Conservation (phyloP, 2,113 vertebrate species). For the Neomonachus schauinslandi region DNA sequence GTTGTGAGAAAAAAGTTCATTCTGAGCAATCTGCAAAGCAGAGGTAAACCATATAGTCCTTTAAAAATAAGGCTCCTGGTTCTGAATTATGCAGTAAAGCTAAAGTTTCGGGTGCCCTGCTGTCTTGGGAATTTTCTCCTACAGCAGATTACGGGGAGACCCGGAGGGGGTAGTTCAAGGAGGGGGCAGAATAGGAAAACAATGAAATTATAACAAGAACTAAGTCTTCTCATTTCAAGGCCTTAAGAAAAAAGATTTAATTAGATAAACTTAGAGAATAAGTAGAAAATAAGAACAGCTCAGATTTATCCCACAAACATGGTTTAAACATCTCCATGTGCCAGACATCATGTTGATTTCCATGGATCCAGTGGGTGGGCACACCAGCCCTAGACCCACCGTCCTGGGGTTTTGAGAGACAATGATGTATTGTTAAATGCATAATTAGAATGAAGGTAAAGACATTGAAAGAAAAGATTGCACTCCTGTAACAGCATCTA, state of each 20-base stretch:
- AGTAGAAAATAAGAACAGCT: not conserved
- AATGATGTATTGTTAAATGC: not conserved
- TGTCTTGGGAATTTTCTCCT: not conserved
- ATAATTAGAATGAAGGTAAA: not conserved
- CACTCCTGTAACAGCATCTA: not conserved
- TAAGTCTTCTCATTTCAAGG: not conserved
- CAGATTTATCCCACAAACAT: not conserved
- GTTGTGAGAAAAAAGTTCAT: not conserved
- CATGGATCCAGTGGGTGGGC: not conserved
- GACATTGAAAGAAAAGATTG: not conserved
- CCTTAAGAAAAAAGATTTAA: constrained; percentile 26
- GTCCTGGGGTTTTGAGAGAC: not conserved
- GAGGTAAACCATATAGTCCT: not conserved
- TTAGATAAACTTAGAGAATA: not conserved
- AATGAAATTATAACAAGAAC: not conserved
- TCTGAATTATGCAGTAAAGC: not conserved
- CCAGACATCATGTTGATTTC: not conserved
- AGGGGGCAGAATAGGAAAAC: not conserved
- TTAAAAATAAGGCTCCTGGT: not conserved
- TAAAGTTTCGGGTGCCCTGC: not conserved
- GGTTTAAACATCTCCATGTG: not conserved
- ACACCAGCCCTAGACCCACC: not conserved
- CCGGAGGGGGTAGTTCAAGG: not conserved
- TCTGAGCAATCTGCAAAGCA: not conserved
- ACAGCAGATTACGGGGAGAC: not conserved